Evolutionary conservation across 2,113 vertebrate genomes (phyloP), one percentile per base, ranked within the genome.

Genomic region (Hemiscyllium ocellatum): DNA sequence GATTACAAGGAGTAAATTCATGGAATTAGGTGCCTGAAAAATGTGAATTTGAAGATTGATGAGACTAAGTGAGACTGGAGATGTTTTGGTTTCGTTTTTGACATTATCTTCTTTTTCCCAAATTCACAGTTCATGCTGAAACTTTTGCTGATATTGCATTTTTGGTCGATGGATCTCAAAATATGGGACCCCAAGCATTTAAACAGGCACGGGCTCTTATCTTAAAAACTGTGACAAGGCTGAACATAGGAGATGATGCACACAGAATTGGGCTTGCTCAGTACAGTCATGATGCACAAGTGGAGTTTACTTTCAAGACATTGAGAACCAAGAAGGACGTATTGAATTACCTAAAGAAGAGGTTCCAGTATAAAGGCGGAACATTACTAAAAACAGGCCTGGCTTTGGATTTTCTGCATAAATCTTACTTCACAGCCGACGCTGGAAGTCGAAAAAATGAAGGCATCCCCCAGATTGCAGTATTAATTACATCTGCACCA

Each of bases 61-160:
- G n/a, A 65, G 29, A n/a, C 33, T 65, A 4, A 65, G 4, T 66
- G 7, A 68, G 2, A n/a, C n/a, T 91, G n/a, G 15, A 37, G 89
- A n/a, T 37, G 19, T 42, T 68, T n/a, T 66, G 37, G 29, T 93
- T 66, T 93, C 19, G 17, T 37, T 37, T 33, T 66, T 68, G 61
- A 76, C 68, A 76, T 52, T 94, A 50, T 70, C 8, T 95, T 13
- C 72, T 52, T 47, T 69, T 72, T 76, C 1, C 50, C 47, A 72
- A 95, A 95, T 72, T 95, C 12, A 4, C 94, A 95, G 94, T 50
- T 72, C 97, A 97, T 96, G 86, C 95, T 26, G 97, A 98, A 96
- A 96, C 26, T 70, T 98, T 97, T 97, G 97, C 97, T 47, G 98
- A 99, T 91, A 96, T 99, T 61, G 97, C 98, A 96, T 98, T 98